phyloP scores from a whole-genome alignment of 2,113 vertebrate species.

The Thymallus thymallus region DNA sequence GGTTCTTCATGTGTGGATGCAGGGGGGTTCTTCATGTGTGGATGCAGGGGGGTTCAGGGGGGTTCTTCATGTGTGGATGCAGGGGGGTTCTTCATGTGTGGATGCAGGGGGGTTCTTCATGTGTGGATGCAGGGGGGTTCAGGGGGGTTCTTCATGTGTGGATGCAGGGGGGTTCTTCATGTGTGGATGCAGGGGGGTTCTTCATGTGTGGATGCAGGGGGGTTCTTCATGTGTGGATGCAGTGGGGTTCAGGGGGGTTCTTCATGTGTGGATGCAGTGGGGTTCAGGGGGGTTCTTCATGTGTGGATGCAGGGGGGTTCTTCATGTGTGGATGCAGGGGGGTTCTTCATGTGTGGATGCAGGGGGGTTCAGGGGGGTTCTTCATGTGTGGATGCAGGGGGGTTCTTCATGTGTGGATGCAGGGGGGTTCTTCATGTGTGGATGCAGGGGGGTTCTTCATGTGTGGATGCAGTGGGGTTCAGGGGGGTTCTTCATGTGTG shows the following conservation, averaged over 20 bases:
- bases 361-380: not conserved
- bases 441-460: not conserved
- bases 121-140: too few relatives aligned
- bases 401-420: not conserved
- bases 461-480: not conserved
- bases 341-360: too few relatives aligned
- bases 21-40: too few relatives aligned
- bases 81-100: not conserved
- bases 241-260: not conserved
- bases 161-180: not conserved
- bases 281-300: slow-evolving; percentile 1
- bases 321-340: too few relatives aligned
- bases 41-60: not conserved
- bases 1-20: not conserved
- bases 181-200: not conserved
- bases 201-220: too few relatives aligned
- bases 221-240: not conserved
- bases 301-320: not conserved
- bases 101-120: not conserved
- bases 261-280: too few relatives aligned
- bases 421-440: not conserved
- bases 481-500: too few relatives aligned
- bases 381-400: too few relatives aligned
- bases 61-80: too few relatives aligned
- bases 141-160: too few relatives aligned